phyloP scores from a whole-genome alignment of 2,113 vertebrate species.

The mouse (Mus musculus) region DNA sequence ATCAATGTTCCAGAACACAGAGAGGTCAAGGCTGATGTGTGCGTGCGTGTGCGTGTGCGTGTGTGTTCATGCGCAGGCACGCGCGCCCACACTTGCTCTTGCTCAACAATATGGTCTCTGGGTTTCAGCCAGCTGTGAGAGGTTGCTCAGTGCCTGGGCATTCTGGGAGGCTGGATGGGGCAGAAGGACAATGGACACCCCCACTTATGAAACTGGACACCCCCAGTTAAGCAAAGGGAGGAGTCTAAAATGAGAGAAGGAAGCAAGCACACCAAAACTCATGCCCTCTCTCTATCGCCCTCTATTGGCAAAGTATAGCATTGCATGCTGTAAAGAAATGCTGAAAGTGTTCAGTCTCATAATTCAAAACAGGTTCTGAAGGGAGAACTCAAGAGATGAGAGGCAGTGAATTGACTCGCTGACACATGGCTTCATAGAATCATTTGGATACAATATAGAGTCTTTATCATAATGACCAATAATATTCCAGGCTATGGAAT shows the following conservation, averaged over 20 bases:
- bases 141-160: neutral
- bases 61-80: neutral
- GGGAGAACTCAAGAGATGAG: constrained; percentile 15
- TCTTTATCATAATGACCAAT: neutral
- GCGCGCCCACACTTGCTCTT: too few species aligned
- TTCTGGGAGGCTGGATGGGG: too few species aligned
- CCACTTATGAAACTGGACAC: neutral
- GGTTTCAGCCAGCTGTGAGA: neutral
- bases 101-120: neutral
- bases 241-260: neutral
- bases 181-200: neutral
- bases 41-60: neutral
- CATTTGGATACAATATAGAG: neutral
- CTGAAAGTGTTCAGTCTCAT: neutral
- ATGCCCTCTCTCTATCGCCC: neutral
- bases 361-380: neutral
- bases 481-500: neutral
- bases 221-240: neutral
- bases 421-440: neutral
- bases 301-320: constrained; percentile 46
- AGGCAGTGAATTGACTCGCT: neutral
- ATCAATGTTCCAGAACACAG: neutral
- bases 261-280: neutral
- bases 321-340: neutral
- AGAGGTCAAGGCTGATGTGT: neutral